Evolutionary conservation across 2,113 vertebrate species (phyloP), one percentile per base, ranked within the genome.

Genomic region (Grammomys surdaster): DNA sequence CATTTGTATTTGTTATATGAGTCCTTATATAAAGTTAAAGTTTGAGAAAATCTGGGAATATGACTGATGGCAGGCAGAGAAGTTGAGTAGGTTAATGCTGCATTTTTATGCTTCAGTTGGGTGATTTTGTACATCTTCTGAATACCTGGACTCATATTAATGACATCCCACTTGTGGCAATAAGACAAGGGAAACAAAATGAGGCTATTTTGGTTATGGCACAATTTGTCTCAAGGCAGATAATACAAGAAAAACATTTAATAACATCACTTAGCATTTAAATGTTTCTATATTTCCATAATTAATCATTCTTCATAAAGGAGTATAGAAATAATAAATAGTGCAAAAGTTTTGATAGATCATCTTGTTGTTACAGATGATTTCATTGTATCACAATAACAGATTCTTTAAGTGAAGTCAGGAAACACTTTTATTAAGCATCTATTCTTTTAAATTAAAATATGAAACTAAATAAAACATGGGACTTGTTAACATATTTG

Each of bases 261-360:
- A 67, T 93, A 94, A 11, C 70, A 96, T n/a, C 97, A 40, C 86
- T 96, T 91, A 95, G 88, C 84, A 46, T 93, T 76, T 95, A 24
- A 88, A 93, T 94, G 56, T 91, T 87, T 98, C 56, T 98, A 90
- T 72, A 97, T 90, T 94, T 96, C 96, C 88, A 90, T 4, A 88
- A 86, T 96, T 97, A 95, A 96, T 91, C 72, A 78, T 95, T 95
- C 43, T 93, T 54, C 65, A 90, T 96, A 94, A 95, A 81, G 81
- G 91, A 56, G 90, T 96, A 88, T 48, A 97, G 86, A 98, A 96
- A 95, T 96, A 96, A 95, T 95, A 84, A 81, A 10, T 19, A 95
- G 84, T n/a, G 0, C 76, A 72, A 96, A 60, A n/a, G 92, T 65
- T 1, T 28, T 90, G 97, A 96, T 80, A 56, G 97, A 14, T n/a